phyloP scores from a whole-genome alignment of 1,140 invertebrate genomes.

The Atta texana region DNA sequence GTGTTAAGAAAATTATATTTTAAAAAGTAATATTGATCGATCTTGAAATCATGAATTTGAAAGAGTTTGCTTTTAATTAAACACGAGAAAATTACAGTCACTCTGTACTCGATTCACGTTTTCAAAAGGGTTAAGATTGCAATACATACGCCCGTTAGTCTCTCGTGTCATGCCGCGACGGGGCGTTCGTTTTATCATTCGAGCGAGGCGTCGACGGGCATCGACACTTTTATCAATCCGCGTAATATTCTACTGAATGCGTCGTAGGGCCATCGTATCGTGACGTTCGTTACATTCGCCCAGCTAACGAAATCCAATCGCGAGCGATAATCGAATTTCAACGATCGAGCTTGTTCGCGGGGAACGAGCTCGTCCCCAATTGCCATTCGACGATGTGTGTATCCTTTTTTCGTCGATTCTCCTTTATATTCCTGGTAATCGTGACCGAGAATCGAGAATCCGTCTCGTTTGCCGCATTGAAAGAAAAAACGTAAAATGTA shows the following conservation, averaged over 20 bases:
- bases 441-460: neutral
- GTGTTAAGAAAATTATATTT: neutral
- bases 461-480: neutral
- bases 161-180: conserved; percentile 71
- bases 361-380: neutral
- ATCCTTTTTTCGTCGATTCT: neutral
- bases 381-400: neutral
- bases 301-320: conserved; percentile 35
- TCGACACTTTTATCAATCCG: conserved; percentile 74
- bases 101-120: neutral
- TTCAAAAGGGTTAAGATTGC: conserved; percentile 39
- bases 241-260: conserved; percentile 45
- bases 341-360: neutral
- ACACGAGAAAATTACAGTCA: neutral
- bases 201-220: conserved; percentile 75
- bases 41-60: too few relatives aligned
- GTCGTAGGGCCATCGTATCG: conserved; percentile 12
- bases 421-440: neutral
- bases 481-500: too few relatives aligned
- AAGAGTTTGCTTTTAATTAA: neutral
- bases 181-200: conserved; percentile 71
- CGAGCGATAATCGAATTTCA: conserved; percentile 31
- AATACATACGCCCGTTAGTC: neutral
- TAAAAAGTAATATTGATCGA: too few relatives aligned
- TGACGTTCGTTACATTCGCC: conserved; percentile 1